These are phyloP conservation scores for Ooceraea biroi DNA, from an alignment of 1,140 invertebrate species.

Conservation along the genomic window DNA sequence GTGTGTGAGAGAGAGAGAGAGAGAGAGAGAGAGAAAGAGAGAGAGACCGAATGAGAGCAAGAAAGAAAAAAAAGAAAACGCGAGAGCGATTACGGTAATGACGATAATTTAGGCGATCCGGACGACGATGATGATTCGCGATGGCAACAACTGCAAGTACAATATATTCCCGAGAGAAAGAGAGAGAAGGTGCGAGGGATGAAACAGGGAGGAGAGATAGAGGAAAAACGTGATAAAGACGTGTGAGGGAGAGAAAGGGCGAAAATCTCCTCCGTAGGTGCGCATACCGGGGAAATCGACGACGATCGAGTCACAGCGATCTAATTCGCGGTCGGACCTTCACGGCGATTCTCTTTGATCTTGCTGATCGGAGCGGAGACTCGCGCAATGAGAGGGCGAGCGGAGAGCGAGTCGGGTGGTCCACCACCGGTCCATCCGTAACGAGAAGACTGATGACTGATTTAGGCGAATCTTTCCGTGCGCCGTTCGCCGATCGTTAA, in stretches of 20 bases:
- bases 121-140: constrained; percentile 45
- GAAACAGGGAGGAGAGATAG: constrained; percentile 69
- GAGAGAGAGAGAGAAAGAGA: constrained; percentile 72
- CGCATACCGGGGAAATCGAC: background rate
- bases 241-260: constrained; percentile 43
- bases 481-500: background rate
- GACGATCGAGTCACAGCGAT: constrained; percentile 33
- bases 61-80: constrained; percentile 70
- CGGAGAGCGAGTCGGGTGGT: background rate
- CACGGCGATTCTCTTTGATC: background rate
- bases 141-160: constrained; percentile 63
- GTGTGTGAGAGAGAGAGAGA: constrained; percentile 53
- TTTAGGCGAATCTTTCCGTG: constrained; percentile 36
- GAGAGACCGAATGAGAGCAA: constrained; percentile 61
- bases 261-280: constrained; percentile 35
- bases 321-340: background rate
- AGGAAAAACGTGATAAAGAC: constrained; percentile 61
- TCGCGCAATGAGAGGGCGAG: background rate
- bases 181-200: constrained; percentile 35
- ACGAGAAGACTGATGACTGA: constrained; percentile 49
- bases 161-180: constrained; percentile 51
- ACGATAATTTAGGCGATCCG: constrained; percentile 29
- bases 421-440: no score
- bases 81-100: constrained; percentile 32
- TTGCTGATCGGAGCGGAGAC: background rate